phyloP scores from a whole-genome alignment of 1,140 invertebrate genomes.

The silkworm (Bombyx mori) region ASM3026992v2 NC_085115.1:8145001-8145500 shows the following conservation, averaged over 20 bases:
- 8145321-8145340: slow-evolving; percentile 90
- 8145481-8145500: slow-evolving; percentile 73
- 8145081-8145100: too few species aligned
- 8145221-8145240: neutral
- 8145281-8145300: slow-evolving; percentile 73
- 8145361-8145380: slow-evolving; percentile 93
- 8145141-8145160: too few species aligned
- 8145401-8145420: slow-evolving; percentile 76
- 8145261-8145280: slow-evolving; percentile 37
- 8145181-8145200: too few species aligned
- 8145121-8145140: too few species aligned
- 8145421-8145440: slow-evolving; percentile 81
- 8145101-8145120: too few species aligned
- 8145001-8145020: too few species aligned
- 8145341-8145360: slow-evolving; percentile 83
- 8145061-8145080: too few species aligned
- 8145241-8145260: neutral
- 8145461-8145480: slow-evolving; percentile 76
- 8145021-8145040: too few species aligned
- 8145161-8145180: too few species aligned
- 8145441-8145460: slow-evolving; percentile 81
- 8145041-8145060: too few species aligned
- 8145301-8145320: slow-evolving; percentile 77
- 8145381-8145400: slow-evolving; percentile 87
- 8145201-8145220: slow-evolving; percentile 19